Evolutionary conservation across 1,140 invertebrate species (phyloP), one percentile per base, ranked within the genome.

Genomic region (Brachionus rubens): DNA sequence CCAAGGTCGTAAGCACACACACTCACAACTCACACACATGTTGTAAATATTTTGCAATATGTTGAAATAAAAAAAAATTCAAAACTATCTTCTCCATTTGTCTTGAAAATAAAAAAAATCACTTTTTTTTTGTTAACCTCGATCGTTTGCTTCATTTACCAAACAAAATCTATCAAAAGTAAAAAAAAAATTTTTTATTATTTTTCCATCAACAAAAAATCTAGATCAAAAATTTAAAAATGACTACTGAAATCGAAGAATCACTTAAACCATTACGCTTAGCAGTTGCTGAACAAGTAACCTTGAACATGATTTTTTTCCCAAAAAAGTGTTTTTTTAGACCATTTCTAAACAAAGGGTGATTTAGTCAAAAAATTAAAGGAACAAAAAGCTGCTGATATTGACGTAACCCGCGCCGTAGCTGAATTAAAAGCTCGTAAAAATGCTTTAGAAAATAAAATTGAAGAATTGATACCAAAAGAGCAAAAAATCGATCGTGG

Each of bases 381-480:
- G 30, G 56, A 43, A 26, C 16, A 62, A 33, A 76, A 76, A 46
- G 52, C 54, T 0, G 6, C 40, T 6, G 56, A 59, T 62, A 59
- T 59, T 2, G 75, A 76, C 28, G 21, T 76, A 0, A 62, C 52
- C 6, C 36, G 54, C 2, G 75, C 75, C n/a, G 40, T 76, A 6
- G 40, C 40, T 16, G 75, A 76, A 26, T 40, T 76, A 7, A 76
- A 76, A 76, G 26, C 48, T 30, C 19, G 75, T 0, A 76, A 76
- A 26, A 62, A 50, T n/a, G 16, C 54, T 16, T 36, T 76, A 2
- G 75, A 76, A 48, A 46, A 59, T 33, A 59, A 59, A 47, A 52
- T 76, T 41, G 48, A 62, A 48, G 52, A 76, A 30, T 33, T 59
- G 14, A 67, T 65, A 12, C 75, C 75, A 24, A 76, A 76, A 67